Percentiles rank a stretch among this genome's conserved stretches.
Conservation (phyloP, 2,888 invertebrate genomes). For the Callyntrura sp. region DNA sequence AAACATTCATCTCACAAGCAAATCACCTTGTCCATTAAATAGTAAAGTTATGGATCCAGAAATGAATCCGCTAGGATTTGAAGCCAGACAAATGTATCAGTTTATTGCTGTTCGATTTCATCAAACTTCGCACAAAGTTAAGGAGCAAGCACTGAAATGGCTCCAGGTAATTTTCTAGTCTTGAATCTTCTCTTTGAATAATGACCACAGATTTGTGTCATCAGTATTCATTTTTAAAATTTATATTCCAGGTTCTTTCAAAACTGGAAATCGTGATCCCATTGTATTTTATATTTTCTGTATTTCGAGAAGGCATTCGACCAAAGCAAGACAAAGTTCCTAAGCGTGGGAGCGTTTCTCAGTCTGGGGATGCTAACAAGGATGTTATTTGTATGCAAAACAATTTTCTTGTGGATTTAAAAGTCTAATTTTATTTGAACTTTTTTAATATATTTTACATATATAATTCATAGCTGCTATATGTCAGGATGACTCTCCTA, state of each 20-base stretch:
- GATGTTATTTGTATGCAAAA: constrained; percentile 82
- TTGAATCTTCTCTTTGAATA: too few relatives aligned
- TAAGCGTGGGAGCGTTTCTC: constrained; percentile 83
- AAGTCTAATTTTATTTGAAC: background rate
- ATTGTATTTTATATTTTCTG: constrained; percentile 93
- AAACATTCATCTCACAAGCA: background rate
- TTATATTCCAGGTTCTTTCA: constrained; percentile 90
- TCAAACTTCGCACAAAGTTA: constrained; percentile 92
- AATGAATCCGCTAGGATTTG: constrained; percentile 97
- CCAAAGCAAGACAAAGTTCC: constrained; percentile 84
- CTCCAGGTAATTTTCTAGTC: constrained; percentile 88
- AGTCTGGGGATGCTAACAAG: constrained; percentile 81
- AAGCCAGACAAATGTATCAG: constrained; percentile 97
- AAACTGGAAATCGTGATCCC: constrained; percentile 96
- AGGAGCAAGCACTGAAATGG: constrained; percentile 96
- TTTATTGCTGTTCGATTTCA: constrained; percentile 95
- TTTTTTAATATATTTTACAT: background rate
- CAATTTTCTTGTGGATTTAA: too few relatives aligned
- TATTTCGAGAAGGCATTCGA: constrained; percentile 95
- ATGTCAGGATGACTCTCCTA: constrained; percentile 90
- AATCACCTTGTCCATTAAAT: constrained; percentile 83
- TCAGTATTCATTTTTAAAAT: background rate
- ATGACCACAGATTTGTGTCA: too few relatives aligned
- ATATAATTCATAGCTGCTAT: constrained; percentile 87
- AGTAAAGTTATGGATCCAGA: constrained; percentile 99